Percentiles rank a stretch among this genome's conserved stretches.
Evolutionary conservation across 2,888 invertebrate species (phyloP).

Genomic region (Rhaphigaster nebulosa): DNA sequence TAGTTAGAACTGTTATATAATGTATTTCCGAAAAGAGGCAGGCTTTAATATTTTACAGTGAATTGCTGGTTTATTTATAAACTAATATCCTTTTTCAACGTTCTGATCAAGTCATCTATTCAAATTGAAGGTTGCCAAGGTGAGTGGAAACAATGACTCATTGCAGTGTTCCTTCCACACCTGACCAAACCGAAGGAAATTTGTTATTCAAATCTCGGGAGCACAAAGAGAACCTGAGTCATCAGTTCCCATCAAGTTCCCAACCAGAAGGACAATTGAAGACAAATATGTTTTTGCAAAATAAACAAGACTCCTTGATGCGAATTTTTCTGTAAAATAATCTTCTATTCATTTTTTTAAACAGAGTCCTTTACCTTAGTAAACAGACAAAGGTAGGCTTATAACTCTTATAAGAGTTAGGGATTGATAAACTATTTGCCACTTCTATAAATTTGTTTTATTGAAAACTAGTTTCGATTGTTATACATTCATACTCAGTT

Average conservation of each 20-base stretch:
- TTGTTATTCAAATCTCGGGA: background rate
- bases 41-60: too few species aligned
- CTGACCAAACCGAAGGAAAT: background rate
- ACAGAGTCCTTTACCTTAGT: too few species aligned
- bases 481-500: too few species aligned
- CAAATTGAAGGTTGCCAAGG: background rate
- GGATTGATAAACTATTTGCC: too few species aligned
- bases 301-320: background rate
- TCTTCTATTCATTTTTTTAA: background rate
- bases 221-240: background rate
- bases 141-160: background rate
- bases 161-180: background rate
- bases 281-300: background rate
- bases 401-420: too few species aligned
- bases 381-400: too few species aligned
- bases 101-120: background rate
- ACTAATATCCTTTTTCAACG: background rate
- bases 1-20: too few species aligned
- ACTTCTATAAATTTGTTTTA: too few species aligned
- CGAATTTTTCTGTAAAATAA: background rate
- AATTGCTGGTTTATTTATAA: background rate
- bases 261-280: background rate
- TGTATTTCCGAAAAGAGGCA: too few species aligned
- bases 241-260: background rate
- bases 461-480: too few species aligned